Evolutionary conservation across 2,113 vertebrate species (phyloP), one percentile per base, ranked within the genome.

Genomic region (Sebastes fasciatus): DNA sequence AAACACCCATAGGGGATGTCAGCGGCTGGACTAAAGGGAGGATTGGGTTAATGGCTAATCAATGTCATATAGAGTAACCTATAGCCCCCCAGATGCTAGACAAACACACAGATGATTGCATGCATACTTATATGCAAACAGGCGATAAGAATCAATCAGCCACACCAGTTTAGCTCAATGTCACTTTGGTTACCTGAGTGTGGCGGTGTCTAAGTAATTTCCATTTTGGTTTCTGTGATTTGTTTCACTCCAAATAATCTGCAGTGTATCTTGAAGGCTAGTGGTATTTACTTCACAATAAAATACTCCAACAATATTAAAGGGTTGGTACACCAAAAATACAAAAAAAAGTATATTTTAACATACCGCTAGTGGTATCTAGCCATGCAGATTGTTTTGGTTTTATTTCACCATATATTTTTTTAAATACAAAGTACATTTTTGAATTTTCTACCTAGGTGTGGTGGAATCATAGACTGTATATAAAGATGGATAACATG

Each of bases 31-130:
- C 60, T 89, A 76, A 82, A 85, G 65, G 67, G 19, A 64, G 86
- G 69, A 83, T 83, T 84, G 71, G 23, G 68, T 78, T 91, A 86
- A 92, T 79, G 70, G 80, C 69, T 77, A 88, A 89, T 93, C 87
- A 90, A 85, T 91, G 82, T 78, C 21, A 75, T 46, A 69, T 23
- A 66, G 68, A 75, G 58, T 55, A 72, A 82, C 42, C 66, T 42
- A 55, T 1, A 52, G 34, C 17, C 62, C 45, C 67, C 62, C 16
- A 45, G 73, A 43, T 57, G 4, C 63, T 66, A 51, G 13, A 64
- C 64, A 57, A 80, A 79, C 45, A 76, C 61, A 67, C 75, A 77
- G 19, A 49, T 21, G 73, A 34, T 21, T 52, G 51, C 17, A 34
- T 73, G n/a, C 17, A 75, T 48, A 54, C 26, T 79, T 48, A 62